Base-by-base conservation (phyloP, 2,113 vertebrate genomes). In the Callocephalon fimbriatum region DNA sequence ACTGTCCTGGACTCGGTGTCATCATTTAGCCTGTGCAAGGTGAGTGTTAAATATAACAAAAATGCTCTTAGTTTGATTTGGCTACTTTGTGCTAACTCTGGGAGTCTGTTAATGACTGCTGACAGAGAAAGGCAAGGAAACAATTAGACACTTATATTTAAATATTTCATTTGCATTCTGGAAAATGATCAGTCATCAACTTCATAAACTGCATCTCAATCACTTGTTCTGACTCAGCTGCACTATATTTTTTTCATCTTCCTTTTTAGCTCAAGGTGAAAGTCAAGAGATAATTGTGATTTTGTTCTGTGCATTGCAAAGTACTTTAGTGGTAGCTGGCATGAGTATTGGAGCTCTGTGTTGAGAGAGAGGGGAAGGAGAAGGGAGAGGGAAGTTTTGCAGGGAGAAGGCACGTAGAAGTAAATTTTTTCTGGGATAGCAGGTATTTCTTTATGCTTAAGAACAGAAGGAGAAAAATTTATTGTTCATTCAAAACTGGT, bases 201-300 rank as follows among this genome's bases (percentile, higher is more conserved):
- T 86, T 78, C 75, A 63, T 56, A 67, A 37, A 38, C 44, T 77
- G 35, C 59, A 81, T 96, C 58, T 91, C 76, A 96, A 74, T 62
- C 48, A 62, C 54, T 79, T 86, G 16, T 65, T 88, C 47, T 2
- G 9, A 20, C 7, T 31, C 47, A 63, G 58, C 20, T 87, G 25
- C 31, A 58, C 18, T 83, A 8, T 32, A 63, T 76, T 96, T 91
- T 91, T 86, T 89, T 77, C 15, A 76, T 74, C 95, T 90, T 72
- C 40, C 29, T 80, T 97, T 97, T 95, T 79, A 95, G 92, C 70
- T 91, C 29, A 35, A 86, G 62, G 75, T 75, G 58, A 93, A 96
- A 97, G 88, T 86, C 31, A 86, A 88, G 75, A 93, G 67, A 95
- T 32, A 88, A 71, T 47, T 92, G 62, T 37, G 53, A 51, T 85